phyloP scores from a whole-genome alignment of 2,797 vertebrate genomes.

The Poecile montanus region DNA sequence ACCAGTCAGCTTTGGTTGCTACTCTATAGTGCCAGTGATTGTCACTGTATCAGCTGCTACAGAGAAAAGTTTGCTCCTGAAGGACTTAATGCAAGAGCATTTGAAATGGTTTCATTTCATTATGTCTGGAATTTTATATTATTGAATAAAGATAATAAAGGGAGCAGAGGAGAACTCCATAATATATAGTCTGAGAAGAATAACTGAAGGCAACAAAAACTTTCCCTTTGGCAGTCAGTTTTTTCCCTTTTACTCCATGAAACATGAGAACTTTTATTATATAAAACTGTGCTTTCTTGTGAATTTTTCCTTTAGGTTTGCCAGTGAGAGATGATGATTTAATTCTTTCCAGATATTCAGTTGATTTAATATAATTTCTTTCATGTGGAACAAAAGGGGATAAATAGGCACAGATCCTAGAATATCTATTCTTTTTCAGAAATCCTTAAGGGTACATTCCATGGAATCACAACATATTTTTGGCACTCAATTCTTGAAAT shows the following conservation, averaged over 20 bases:
- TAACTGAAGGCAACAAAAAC: conserved; percentile 40
- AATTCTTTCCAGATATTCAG: conserved; percentile 75
- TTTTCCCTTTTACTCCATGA: conserved; percentile 47
- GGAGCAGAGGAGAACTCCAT: conserved; percentile 19
- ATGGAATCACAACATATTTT: conserved; percentile 43
- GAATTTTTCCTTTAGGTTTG: conserved; percentile 73
- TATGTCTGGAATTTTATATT: conserved; percentile 26
- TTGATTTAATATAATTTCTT: conserved; percentile 63
- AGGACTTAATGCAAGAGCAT: neutral
- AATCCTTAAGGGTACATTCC: conserved; percentile 43
- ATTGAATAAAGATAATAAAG: conserved; percentile 47
- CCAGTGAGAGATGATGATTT: conserved; percentile 67
- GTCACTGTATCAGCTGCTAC: neutral
- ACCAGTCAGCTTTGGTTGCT: neutral
- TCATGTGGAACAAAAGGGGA: conserved; percentile 49
- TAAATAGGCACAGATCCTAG: conserved; percentile 50
- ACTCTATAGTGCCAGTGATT: neutral
- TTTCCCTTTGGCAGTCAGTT: conserved; percentile 15
- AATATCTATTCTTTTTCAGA: conserved; percentile 58
- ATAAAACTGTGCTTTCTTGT: conserved; percentile 65
- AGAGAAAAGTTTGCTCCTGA: neutral
- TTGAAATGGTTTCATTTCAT: conserved; percentile 47
- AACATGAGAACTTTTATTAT: conserved; percentile 70
- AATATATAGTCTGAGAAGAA: conserved; percentile 44
- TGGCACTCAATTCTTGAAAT: conserved; percentile 31